These are phyloP conservation scores for Aricia artaxerxes DNA, from an alignment of 2,888 invertebrate species.

Conservation along the genomic window DNA sequence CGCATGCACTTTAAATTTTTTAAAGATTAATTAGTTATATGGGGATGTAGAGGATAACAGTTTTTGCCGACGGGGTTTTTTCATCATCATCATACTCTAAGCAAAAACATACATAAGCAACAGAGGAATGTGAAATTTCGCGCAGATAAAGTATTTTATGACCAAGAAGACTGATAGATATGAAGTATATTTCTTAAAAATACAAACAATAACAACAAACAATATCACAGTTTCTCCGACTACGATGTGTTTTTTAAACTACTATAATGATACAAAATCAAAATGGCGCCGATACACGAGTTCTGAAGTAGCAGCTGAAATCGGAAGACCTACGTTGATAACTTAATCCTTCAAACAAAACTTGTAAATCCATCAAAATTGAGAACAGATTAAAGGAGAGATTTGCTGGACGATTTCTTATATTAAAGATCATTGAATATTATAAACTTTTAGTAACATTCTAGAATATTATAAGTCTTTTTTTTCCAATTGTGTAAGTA, in stretches of 20 bases:
- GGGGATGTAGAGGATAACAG: neutral
- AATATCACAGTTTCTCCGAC: no score
- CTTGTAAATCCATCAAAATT: neutral
- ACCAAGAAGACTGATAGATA: no score
- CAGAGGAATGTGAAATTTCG: no score
- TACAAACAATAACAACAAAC: no score
- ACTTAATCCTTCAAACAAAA: neutral
- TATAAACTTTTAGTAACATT: no score
- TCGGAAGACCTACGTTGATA: neutral
- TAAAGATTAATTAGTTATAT: constrained; percentile 6
- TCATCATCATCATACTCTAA: no score
- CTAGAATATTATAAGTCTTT: no score
- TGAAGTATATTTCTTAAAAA: no score
- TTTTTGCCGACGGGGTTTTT: neutral
- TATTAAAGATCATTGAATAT: neutral
- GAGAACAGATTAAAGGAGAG: neutral
- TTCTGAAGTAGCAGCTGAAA: neutral
- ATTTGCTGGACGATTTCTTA: neutral
- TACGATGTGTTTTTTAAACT: neutral
- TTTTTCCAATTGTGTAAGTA: no score
- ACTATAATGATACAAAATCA: neutral
- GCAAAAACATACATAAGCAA: no score
- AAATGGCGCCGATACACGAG: neutral
- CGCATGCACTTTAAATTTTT: neutral
- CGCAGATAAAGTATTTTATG: no score